Evolutionary conservation across 2,113 vertebrate species (phyloP), one percentile per base, ranked within the genome.

Genomic region (Eolophus roseicapilla): DNA sequence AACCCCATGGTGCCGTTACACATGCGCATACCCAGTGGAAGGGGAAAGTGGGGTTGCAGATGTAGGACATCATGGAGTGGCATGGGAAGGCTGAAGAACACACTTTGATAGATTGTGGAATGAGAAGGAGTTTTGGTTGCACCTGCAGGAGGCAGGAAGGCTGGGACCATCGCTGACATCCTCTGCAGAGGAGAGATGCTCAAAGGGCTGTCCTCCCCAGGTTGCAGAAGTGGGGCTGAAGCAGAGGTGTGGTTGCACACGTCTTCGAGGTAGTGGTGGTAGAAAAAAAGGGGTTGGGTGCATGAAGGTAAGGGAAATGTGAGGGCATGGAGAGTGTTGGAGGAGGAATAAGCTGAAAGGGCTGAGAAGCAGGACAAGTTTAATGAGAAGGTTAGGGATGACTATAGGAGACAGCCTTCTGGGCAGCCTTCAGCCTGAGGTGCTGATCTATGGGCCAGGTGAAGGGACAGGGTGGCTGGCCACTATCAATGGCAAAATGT

Each of bases 1-100:
- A 29, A 2, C 3, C 13, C 12, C 7, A 5, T 1, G 4, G 6
- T 6, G 6, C 33, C 0, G 0, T 17, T 0, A 0, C 15, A 31
- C 1, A 0, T 41, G 14, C 24, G 15, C 0, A 1, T 39, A 16
- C 29, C 7, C 28, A 28, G 24, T 0, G 1, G 12, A 23, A 59
- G 21, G 17, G 17, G 35, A 33, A 25, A 9, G 10, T 33, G 41
- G 7, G 8, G 4, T 3, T 77, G 69, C 12, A 67, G 60, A 14
- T 0, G 1, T 10, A 8, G n/a, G 63, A 9, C 6, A 41, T 13
- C 0, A 1, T 37, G 52, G 33, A n/a, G 16, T 31, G 6, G 3
- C 9, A 15, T 50, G 47, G 27, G 11, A 33, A 78, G 17, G 55
- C 47, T 78, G 83, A 17, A 46, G 55, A 80, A 25, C 1, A 2